Evolutionary conservation across 1,140 invertebrate species (phyloP).

Genomic region (Trypoxylus dichotomus): DNA sequence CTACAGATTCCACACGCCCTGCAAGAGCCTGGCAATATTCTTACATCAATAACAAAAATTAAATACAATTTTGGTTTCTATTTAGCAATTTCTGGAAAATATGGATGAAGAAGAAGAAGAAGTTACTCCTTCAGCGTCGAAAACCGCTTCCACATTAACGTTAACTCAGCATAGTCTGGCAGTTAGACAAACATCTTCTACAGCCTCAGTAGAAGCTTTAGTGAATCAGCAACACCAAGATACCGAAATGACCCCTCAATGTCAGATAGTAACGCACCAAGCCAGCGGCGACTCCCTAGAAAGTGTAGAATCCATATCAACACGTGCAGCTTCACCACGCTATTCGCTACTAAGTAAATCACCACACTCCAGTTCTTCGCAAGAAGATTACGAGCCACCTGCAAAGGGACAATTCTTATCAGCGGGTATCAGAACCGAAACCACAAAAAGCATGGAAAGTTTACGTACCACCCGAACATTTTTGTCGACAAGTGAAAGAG

Average conservation of each 20-base stretch:
- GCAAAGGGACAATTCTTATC: slow-evolving; percentile 62
- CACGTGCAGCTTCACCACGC: slow-evolving; percentile 39
- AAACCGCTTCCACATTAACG: slow-evolving; percentile 48
- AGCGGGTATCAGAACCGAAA: slow-evolving; percentile 60
- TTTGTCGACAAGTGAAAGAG: slow-evolving; percentile 66
- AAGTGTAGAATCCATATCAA: slow-evolving; percentile 49
- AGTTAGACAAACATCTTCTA: slow-evolving; percentile 39
- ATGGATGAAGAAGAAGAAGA: slow-evolving; percentile 66
- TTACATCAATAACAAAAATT: not conserved
- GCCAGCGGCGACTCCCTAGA: slow-evolving; percentile 54
- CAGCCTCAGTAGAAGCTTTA: slow-evolving; percentile 39
- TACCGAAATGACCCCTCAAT: slow-evolving; percentile 43
- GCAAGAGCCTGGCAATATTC: slow-evolving; percentile 9
- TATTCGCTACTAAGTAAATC: slow-evolving; percentile 58
- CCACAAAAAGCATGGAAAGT: slow-evolving; percentile 71
- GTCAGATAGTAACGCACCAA: slow-evolving; percentile 56
- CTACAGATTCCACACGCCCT: too few species aligned
- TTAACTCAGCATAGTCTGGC: slow-evolving; percentile 45
- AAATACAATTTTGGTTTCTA: not conserved
- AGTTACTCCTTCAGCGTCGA: slow-evolving; percentile 48
- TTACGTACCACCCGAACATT: slow-evolving; percentile 57
- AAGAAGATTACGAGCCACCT: slow-evolving; percentile 64
- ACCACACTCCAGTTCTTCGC: slow-evolving; percentile 69
- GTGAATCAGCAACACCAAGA: slow-evolving; percentile 30
- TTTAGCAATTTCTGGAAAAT: slow-evolving; percentile 36